phyloP scores from a whole-genome alignment of 1,140 invertebrate genomes.

The Panonychus citri region DNA sequence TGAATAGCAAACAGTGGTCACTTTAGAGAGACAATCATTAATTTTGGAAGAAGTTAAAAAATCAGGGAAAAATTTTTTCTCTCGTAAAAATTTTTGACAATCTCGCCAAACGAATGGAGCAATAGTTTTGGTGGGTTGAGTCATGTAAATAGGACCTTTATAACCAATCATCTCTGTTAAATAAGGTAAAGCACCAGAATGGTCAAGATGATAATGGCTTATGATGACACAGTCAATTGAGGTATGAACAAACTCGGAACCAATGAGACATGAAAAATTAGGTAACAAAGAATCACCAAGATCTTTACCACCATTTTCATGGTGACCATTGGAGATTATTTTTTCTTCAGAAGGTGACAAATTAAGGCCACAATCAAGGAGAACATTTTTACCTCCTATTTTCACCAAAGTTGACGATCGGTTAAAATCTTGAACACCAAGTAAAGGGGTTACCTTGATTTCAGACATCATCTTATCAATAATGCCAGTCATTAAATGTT shows the following conservation, averaged over 20 bases:
- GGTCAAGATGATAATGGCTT: conserved; percentile 97
- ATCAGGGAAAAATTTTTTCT: conserved; percentile 89
- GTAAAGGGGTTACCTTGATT: conserved; percentile 68
- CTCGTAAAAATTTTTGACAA: conserved; percentile 61
- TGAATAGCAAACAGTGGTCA: conserved; percentile 84
- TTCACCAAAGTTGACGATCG: conserved; percentile 86
- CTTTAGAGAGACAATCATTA: conserved; percentile 99
- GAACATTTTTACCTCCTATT: conserved; percentile 95
- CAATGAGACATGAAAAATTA: conserved; percentile 80
- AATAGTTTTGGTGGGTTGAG: conserved; percentile 97
- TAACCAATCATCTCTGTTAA: conserved; percentile 97
- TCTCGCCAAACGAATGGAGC: conserved; percentile 80
- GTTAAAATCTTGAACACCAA: conserved; percentile 79
- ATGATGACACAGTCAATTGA: conserved; percentile 96
- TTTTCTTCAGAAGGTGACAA: conserved; percentile 57
- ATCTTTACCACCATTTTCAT: too few relatives aligned
- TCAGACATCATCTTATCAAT: conserved; percentile 40
- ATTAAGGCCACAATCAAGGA: conserved; percentile 99
- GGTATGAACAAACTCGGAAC: conserved; percentile 61
- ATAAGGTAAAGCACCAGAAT: conserved; percentile 95
- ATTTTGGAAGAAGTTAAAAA: conserved; percentile 99
- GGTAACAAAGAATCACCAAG: conserved; percentile 96
- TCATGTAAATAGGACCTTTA: conserved; percentile 98
- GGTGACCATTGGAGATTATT: too few relatives aligned
- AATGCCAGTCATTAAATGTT: too few relatives aligned